Conservation (phyloP, 1,140 invertebrate species). For the Drosophila miranda region DNA sequence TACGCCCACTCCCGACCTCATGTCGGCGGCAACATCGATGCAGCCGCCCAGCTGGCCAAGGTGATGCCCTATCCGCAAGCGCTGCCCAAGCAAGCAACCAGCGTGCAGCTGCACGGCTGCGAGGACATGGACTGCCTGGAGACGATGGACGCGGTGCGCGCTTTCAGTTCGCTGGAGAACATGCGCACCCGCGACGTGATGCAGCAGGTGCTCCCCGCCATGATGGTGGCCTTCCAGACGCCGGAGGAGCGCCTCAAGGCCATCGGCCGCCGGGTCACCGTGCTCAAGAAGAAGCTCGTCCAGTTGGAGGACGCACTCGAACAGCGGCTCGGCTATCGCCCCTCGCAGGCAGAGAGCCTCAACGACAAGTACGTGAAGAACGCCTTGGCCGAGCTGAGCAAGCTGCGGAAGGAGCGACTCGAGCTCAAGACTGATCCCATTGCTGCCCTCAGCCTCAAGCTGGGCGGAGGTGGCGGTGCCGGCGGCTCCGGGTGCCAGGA, state of each 20-base stretch:
- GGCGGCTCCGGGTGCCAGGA: conserved; percentile 83
- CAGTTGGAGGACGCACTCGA: conserved; percentile 94
- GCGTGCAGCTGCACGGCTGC: conserved; percentile 52
- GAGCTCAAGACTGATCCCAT: conserved; percentile 86
- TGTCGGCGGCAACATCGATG: conserved; percentile 67
- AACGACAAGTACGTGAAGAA: conserved; percentile 92
- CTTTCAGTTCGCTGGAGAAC: conserved; percentile 78
- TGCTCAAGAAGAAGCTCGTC: conserved; percentile 93
- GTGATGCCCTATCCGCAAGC: conserved; percentile 78
- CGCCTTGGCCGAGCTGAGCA: conserved; percentile 88
- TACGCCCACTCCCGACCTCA: conserved; percentile 80
- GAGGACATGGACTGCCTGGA: conserved; percentile 73
- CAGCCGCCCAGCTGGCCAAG: conserved; percentile 71
- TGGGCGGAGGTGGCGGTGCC: conserved; percentile 82
- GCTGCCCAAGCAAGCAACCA: conserved; percentile 59
- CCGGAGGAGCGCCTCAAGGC: conserved; percentile 86
- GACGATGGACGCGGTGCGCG: conserved; percentile 68
- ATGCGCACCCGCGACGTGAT: conserved; percentile 81
- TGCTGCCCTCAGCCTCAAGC: conserved; percentile 84
- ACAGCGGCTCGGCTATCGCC: conserved; percentile 90
- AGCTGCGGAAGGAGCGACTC: conserved; percentile 93
- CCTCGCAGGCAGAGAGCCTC: conserved; percentile 94
- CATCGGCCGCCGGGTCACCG: conserved; percentile 89
- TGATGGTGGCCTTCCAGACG: conserved; percentile 76
- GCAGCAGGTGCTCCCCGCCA: conserved; percentile 78